phyloP scores from a whole-genome alignment of 2,888 invertebrate genomes.

The Nudaria mundana region DNA sequence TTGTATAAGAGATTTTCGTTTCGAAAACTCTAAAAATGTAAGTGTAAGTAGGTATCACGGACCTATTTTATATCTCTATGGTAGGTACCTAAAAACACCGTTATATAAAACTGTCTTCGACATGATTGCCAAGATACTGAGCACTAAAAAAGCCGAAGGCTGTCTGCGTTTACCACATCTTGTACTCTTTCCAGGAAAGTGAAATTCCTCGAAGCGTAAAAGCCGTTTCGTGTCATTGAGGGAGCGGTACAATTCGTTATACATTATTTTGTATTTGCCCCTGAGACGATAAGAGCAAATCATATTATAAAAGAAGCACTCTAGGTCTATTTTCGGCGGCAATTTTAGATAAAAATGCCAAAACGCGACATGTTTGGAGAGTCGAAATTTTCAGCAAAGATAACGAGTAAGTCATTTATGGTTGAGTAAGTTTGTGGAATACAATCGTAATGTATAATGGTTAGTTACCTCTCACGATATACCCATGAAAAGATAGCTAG shows the following conservation, averaged over 20 bases:
- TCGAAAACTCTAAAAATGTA: no score
- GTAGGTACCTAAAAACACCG: no score
- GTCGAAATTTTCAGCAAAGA: constrained; percentile 38
- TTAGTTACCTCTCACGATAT: no score
- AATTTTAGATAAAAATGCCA: constrained; percentile 51
- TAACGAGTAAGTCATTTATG: constrained; percentile 36
- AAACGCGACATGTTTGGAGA: constrained; percentile 36
- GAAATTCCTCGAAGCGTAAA: constrained; percentile 54
- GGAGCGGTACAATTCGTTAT: constrained; percentile 40
- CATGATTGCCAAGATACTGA: no score
- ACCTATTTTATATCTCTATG: no score
- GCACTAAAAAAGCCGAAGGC: no score
- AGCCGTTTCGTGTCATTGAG: constrained; percentile 62
- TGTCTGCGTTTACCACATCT: no score
- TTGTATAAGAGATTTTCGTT: no score
- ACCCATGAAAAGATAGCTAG: no score
- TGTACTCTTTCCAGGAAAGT: constrained; percentile 48
- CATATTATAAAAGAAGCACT: constrained; percentile 53
- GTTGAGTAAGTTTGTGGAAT: constrained; percentile 22
- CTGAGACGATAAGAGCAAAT: constrained; percentile 53
- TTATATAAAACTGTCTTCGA: no score
- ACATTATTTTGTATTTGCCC: constrained; percentile 55
- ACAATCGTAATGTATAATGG: constrained; percentile 6
- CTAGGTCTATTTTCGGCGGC: constrained; percentile 44
- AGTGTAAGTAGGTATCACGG: no score